These are phyloP conservation scores for Heterochromis multidens DNA, from an alignment of 2,113 vertebrate genomes.

Conservation along the genomic window DNA sequence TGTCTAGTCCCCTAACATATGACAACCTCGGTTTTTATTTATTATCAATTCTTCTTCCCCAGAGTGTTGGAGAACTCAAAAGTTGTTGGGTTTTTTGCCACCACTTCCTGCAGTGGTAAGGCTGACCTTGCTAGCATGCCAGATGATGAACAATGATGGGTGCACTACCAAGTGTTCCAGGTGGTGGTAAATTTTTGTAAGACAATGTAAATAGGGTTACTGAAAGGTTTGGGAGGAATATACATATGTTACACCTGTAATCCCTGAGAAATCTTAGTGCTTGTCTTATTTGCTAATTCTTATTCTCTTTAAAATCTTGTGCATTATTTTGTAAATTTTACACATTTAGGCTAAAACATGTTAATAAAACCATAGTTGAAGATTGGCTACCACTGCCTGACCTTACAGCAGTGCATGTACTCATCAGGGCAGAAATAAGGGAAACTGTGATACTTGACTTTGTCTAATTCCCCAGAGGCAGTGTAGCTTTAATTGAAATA, in stretches of 20 bases:
- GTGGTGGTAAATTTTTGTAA: background rate
- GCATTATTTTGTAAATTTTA: background rate
- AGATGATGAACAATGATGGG: background rate
- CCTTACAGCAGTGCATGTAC: slow-evolving; percentile 28
- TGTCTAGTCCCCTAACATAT: background rate
- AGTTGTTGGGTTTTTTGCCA: background rate
- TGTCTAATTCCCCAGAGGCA: slow-evolving; percentile 85
- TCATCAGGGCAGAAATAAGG: slow-evolving; percentile 77
- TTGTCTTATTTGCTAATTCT: background rate
- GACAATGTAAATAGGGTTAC: background rate
- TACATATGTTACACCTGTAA: background rate
- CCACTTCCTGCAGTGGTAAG: fast-evolving
- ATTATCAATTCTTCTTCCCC: background rate
- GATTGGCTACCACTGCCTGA: background rate
- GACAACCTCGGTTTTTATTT: background rate
- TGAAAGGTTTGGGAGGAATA: background rate
- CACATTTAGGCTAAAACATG: background rate
- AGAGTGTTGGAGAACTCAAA: background rate
- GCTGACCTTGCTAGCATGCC: background rate
- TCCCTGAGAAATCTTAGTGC: background rate
- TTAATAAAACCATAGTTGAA: background rate
- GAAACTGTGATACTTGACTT: slow-evolving; percentile 82
- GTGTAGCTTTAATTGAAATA: slow-evolving; percentile 94
- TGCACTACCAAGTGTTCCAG: background rate
- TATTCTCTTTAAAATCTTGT: background rate